phyloP scores from a whole-genome alignment of 2,888 invertebrate species.

The Agrenia bidenticulata region DNA sequence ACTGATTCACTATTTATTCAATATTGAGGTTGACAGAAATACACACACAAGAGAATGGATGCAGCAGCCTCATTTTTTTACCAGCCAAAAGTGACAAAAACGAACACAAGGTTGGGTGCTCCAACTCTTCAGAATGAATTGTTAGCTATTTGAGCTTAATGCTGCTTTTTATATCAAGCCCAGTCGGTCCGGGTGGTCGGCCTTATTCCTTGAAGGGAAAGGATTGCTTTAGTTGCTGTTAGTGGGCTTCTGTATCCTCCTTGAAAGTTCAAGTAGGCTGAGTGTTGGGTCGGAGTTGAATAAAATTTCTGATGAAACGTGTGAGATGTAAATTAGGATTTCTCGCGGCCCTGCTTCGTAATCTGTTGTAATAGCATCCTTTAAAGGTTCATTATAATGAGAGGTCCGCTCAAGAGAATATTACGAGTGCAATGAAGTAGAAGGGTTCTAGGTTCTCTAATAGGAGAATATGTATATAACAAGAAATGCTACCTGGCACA shows the following conservation, averaged over 20 bases:
- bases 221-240: not conserved
- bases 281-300: no score
- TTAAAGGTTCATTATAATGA: constrained; percentile 9
- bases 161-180: not conserved
- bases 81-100: not conserved
- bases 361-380: constrained; percentile 10
- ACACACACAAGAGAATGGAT: constrained; percentile 1
- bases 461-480: no score
- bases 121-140: not conserved
- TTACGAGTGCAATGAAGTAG: not conserved
- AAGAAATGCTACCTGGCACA: no score
- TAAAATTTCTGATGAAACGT: not conserved
- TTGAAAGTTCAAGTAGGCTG: no score
- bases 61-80: not conserved
- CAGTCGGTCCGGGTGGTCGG: constrained; percentile 5
- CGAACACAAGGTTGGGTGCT: not conserved
- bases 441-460: not conserved
- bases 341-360: constrained; percentile 7
- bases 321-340: constrained; percentile 5
- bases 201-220: not conserved
- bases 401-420: not conserved
- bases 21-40: not conserved
- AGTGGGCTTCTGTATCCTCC: no score
- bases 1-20: constrained; percentile 1
- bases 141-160: not conserved